Conservation (phyloP, 2,888 invertebrate genomes). For the Diachrysia chrysitis region DNA sequence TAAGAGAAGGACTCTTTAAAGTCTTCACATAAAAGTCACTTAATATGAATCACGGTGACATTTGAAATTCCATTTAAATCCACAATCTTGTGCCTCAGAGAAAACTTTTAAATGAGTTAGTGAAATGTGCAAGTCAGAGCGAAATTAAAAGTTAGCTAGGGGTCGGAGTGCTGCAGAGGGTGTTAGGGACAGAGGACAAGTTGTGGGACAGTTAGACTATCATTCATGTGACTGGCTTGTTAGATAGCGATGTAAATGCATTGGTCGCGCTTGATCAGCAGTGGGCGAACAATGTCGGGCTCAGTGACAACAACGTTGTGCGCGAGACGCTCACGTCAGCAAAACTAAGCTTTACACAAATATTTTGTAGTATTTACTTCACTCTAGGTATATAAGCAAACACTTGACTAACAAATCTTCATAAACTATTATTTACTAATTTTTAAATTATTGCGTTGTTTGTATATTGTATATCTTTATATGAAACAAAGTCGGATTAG, state of each 20-base stretch:
- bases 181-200: slow-evolving; percentile 4
- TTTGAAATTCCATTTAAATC: slow-evolving; percentile 37
- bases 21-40: slow-evolving; percentile 2
- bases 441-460: too few species aligned
- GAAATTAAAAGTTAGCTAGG: slow-evolving; percentile 41
- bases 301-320: background rate
- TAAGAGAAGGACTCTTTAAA: slow-evolving; percentile 3
- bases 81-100: slow-evolving; percentile 20
- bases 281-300: slow-evolving; percentile 4
- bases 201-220: slow-evolving; percentile 32
- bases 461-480: too few species aligned
- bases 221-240: slow-evolving; percentile 34
- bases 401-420: too few species aligned
- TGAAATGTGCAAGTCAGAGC: slow-evolving; percentile 61
- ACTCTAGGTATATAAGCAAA: too few species aligned
- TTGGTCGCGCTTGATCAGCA: background rate
- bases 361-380: too few species aligned
- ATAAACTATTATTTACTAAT: too few species aligned
- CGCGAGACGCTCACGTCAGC: background rate
- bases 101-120: slow-evolving; percentile 62
- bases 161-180: slow-evolving; percentile 10
- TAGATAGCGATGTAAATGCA: background rate
- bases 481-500: too few species aligned
- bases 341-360: background rate
- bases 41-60: slow-evolving; percentile 48